A percentile compares a stretch with the other conserved stretches of the same genome.
Evolutionary conservation across 2,113 vertebrate species (phyloP).

Genomic region (Bufo gargarizans): DNA sequence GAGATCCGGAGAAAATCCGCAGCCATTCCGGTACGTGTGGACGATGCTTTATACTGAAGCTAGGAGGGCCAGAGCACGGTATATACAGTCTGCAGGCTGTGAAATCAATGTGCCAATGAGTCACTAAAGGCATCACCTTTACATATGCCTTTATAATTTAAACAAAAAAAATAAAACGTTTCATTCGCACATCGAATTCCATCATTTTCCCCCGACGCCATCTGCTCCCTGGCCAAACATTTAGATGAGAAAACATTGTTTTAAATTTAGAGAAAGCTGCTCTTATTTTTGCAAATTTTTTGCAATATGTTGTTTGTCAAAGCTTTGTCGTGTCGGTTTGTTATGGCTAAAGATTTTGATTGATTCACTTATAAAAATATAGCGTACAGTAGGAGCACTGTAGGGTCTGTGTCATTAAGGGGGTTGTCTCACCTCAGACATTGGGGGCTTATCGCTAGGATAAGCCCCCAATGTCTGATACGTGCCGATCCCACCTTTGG

Average conservation of each 20-base stretch:
- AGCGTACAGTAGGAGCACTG: background rate
- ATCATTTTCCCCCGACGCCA: constrained; percentile 3
- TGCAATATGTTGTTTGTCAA: constrained; percentile 32
- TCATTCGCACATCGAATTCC: constrained; percentile 15
- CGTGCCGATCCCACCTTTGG: no score
- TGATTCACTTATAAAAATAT: background rate
- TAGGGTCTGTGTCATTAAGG: no score
- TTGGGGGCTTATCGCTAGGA: no score
- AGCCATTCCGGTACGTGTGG: no score
- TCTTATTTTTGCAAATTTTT: background rate
- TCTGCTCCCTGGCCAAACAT: constrained; percentile 1
- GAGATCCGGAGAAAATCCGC: no score
- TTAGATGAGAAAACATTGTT: constrained; percentile 5
- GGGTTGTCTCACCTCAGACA: no score
- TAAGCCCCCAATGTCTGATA: no score
- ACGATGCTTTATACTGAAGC: no score
- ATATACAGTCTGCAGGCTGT: background rate
- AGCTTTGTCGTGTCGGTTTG: background rate
- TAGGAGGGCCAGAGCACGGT: no score
- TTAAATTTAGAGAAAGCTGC: constrained; percentile 31
- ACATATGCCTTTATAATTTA: constrained; percentile 11
- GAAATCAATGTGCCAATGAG: constrained; percentile 14
- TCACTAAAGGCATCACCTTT: background rate
- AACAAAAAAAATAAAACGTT: background rate
- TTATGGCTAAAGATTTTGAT: background rate